Conservation (phyloP, 1,140 invertebrate genomes). For the Meloidogyne chitwoodi region DNA sequence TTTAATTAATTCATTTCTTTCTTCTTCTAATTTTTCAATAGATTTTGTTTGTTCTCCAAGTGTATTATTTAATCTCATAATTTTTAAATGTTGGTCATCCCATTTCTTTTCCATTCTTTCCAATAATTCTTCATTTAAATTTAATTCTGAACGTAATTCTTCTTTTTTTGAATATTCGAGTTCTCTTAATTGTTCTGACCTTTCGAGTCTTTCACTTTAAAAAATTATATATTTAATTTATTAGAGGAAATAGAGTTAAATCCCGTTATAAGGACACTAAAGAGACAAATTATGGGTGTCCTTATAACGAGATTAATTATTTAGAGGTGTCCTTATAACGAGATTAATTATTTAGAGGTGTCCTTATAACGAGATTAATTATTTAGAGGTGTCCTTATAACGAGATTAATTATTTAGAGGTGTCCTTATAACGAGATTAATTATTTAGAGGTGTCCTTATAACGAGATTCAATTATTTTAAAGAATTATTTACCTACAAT, state of each 20-base stretch:
- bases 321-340: too few species aligned
- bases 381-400: too few species aligned
- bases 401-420: too few species aligned
- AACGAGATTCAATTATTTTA: neutral
- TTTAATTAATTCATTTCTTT: slow-evolving; percentile 30
- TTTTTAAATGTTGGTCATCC: slow-evolving; percentile 53
- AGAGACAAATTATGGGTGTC: too few species aligned
- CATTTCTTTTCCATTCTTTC: slow-evolving; percentile 50
- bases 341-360: too few species aligned
- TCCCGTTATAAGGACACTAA: too few species aligned
- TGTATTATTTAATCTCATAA: slow-evolving; percentile 45
- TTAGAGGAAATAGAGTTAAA: neutral
- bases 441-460: too few species aligned
- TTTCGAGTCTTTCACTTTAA: neutral
- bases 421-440: too few species aligned
- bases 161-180: slow-evolving; percentile 18
- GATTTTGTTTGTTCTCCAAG: slow-evolving; percentile 42
- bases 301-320: too few species aligned
- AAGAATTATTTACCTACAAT: neutral
- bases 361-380: too few species aligned
- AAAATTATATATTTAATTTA: neutral
- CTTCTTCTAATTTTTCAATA: slow-evolving; percentile 42
- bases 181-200: slow-evolving; percentile 21
- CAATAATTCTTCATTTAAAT: slow-evolving; percentile 50
- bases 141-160: slow-evolving; percentile 42